Evolutionary conservation across 2,888 invertebrate species (phyloP), one percentile per base, ranked within the genome.

Genomic region (Eumacrocentrus americanus): DNA sequence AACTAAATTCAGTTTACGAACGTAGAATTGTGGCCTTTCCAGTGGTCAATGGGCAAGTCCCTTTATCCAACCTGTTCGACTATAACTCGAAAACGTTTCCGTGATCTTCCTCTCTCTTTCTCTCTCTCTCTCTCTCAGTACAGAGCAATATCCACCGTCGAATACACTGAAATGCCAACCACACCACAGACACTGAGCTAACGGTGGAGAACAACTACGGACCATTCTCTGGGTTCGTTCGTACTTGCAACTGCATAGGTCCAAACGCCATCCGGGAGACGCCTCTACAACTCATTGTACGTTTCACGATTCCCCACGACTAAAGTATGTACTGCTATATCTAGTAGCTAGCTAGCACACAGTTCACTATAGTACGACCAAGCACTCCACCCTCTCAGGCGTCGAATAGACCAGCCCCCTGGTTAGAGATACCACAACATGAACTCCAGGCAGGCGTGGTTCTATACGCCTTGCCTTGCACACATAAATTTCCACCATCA

Each of bases 51-150:
- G 51, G n/a, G n/a, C 34, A 38, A 48, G 23, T 25, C 42, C 34
- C 40, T 51, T 18, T 34, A 16, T 29, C 18, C 22, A 11, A 29
- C 29, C 20, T 44, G 29, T 29, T 29, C 29, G 25, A 37, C 46
- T 25, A 47, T 58, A 58, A 52, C 38, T 46, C 52, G 52, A 58
- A n/a, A 52, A 46, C 37, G 46, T 58, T 58, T 58, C 58, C 52
- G 46, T 52, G 46, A 52, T 52, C 35, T 22, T 55, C 54, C 12
- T 7, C 16, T 16, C 9, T 14, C 42, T 42, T 20, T 16, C 42
- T 42, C 16, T n/a, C n/a, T n/a, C n/a, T n/a, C n/a, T n/a, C 48
- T 48, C 18, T 29, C 23, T 16, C 16, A 12, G 14, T 48, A n/a
- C 14, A 20, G 20, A 37, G 37, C 37, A 51, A 51, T 51, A 51